These are phyloP conservation scores for Mactromeris polynyma DNA, from an alignment of 2,888 invertebrate species.

Conservation along the genomic window DNA sequence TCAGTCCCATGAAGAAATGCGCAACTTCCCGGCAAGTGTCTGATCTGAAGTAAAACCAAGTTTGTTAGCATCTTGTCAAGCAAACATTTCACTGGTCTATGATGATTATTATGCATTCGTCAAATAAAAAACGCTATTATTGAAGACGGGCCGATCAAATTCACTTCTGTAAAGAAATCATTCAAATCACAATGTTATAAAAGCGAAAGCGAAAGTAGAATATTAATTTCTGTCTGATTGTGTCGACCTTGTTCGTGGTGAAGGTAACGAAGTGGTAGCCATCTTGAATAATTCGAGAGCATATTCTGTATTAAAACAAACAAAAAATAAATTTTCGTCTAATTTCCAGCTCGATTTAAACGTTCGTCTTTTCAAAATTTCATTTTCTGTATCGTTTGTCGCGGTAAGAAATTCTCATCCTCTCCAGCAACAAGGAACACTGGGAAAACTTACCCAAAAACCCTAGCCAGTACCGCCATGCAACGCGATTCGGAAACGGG, in stretches of 20 bases:
- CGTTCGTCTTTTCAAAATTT: not conserved
- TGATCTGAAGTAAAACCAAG: too few relatives aligned
- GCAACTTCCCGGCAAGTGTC: too few relatives aligned
- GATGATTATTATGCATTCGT: too few relatives aligned
- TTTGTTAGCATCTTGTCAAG: too few relatives aligned
- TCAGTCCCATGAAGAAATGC: too few relatives aligned
- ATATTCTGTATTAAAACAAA: not conserved
- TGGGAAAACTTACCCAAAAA: slow-evolving; percentile 88
- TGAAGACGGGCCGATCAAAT: not conserved
- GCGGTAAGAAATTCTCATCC: not conserved
- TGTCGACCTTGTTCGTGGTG: slow-evolving; percentile 31
- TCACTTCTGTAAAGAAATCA: not conserved
- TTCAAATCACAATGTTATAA: not conserved
- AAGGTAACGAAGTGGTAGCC: slow-evolving; percentile 49
- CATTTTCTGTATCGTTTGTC: not conserved
- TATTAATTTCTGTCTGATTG: not conserved
- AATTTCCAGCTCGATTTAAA: not conserved
- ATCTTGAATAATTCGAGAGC: slow-evolving; percentile 56
- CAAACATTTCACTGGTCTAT: too few relatives aligned
- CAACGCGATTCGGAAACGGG: slow-evolving; percentile 77
- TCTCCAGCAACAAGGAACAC: slow-evolving; percentile 84
- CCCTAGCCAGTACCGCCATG: slow-evolving; percentile 87
- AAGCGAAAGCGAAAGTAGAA: slow-evolving; percentile 45
- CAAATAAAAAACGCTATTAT: not conserved
- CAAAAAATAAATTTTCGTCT: not conserved